Conservation (phyloP, 2,888 invertebrate species). For the Unio delphinus region DNA sequence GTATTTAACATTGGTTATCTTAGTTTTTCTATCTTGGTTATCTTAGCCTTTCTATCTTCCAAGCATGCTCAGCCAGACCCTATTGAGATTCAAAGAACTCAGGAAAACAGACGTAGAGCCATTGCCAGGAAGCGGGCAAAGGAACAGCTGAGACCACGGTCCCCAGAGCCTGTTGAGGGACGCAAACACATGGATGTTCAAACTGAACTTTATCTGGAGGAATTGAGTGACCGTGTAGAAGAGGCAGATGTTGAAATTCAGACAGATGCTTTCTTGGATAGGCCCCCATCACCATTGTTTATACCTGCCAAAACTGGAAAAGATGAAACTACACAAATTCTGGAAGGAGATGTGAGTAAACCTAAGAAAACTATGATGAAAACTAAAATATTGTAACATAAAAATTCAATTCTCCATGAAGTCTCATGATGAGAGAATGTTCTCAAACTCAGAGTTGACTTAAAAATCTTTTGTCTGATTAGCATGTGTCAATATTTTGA, state of each 20-base stretch:
- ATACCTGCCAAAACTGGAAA: conserved; percentile 85
- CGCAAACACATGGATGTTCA: conserved; percentile 89
- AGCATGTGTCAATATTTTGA: too few relatives aligned
- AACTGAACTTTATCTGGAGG: conserved; percentile 91
- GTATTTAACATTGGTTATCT: conserved; percentile 39
- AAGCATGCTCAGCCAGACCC: conserved; percentile 76
- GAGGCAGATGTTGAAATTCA: conserved; percentile 86
- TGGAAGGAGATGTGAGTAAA: conserved; percentile 84
- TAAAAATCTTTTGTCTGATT: too few relatives aligned
- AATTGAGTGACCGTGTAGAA: conserved; percentile 76
- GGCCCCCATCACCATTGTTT: conserved; percentile 85
- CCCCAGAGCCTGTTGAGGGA: conserved; percentile 86
- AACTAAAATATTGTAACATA: too few relatives aligned
- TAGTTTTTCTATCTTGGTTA: conserved; percentile 70
- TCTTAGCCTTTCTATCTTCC: conserved; percentile 71
- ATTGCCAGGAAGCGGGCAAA: conserved; percentile 82
- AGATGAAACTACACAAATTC: conserved; percentile 88
- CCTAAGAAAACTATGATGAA: too few relatives aligned
- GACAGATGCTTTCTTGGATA: conserved; percentile 89
- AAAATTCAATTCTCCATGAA: too few relatives aligned
- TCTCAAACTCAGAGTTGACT: too few relatives aligned
- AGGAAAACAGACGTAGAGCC: conserved; percentile 81
- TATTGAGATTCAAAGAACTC: conserved; percentile 73
- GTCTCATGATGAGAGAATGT: too few relatives aligned
- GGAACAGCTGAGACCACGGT: conserved; percentile 77